Evolutionary conservation across 2,888 invertebrate genomes (phyloP).

Genomic region (Idaea aversata): DNA sequence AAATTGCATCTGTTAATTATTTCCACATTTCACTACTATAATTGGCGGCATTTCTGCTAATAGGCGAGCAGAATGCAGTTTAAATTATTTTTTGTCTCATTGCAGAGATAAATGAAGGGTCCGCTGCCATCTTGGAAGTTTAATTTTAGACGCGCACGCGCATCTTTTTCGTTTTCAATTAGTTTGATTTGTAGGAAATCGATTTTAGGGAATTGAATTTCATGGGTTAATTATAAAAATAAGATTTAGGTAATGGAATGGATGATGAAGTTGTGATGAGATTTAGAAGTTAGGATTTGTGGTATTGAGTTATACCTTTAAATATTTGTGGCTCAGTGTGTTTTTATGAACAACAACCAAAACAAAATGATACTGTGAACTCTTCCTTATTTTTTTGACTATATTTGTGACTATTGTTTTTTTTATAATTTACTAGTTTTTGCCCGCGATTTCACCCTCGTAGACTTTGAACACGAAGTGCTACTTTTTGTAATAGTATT

Average conservation of each 20-base stretch:
- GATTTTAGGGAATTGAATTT: slow-evolving; percentile 41
- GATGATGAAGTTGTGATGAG: neutral
- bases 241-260: neutral
- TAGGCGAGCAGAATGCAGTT: slow-evolving; percentile 24
- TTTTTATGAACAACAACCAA: too few relatives aligned
- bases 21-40: slow-evolving; percentile 11
- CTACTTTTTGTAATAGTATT: too few relatives aligned
- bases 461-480: too few relatives aligned
- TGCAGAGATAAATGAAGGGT: slow-evolving; percentile 38
- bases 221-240: slow-evolving; percentile 7
- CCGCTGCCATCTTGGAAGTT: slow-evolving; percentile 42
- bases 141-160: slow-evolving; percentile 53
- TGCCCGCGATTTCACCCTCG: too few relatives aligned
- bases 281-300: neutral
- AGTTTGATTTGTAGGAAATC: slow-evolving; percentile 58
- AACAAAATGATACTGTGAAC: too few relatives aligned
- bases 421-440: too few relatives aligned
- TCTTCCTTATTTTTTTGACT: too few relatives aligned
- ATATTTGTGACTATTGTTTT: too few relatives aligned
- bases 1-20: slow-evolving; percentile 9
- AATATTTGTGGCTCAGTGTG: too few relatives aligned
- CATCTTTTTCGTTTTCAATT: slow-evolving; percentile 48
- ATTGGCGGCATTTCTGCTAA: slow-evolving; percentile 24
- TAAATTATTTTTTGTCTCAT: slow-evolving; percentile 38
- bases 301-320: neutral